A percentile compares a stretch with the other conserved stretches of the same genome.
phyloP scores from a whole-genome alignment of 2,888 invertebrate species.

The Petrolisthes manimaculis region DNA sequence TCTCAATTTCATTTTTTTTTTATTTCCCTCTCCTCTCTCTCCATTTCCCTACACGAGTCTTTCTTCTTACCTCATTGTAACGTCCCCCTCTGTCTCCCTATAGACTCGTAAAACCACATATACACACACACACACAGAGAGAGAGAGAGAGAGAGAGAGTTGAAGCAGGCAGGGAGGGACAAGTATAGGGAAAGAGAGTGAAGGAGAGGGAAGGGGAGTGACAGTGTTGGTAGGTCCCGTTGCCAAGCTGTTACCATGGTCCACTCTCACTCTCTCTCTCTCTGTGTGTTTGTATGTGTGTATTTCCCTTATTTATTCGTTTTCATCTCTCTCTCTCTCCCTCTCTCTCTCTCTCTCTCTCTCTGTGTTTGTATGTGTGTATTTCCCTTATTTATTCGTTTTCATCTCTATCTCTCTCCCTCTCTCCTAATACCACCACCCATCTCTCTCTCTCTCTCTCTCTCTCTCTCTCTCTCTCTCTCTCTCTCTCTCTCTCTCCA shows the following conservation, averaged over 20 bases:
- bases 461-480: too few relatives aligned
- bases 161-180: too few relatives aligned
- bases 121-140: too few relatives aligned
- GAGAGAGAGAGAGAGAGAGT: too few relatives aligned
- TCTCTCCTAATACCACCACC: not conserved
- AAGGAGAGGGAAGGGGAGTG: too few relatives aligned
- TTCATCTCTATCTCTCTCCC: not conserved
- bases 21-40: not conserved
- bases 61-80: not conserved
- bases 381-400: too few relatives aligned
- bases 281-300: not conserved
- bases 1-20: not conserved
- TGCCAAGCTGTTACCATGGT: too few relatives aligned
- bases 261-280: conserved; percentile 6
- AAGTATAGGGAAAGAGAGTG: too few relatives aligned
- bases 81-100: not conserved
- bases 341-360: conserved; percentile 18
- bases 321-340: not conserved
- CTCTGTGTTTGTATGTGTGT: too few relatives aligned
- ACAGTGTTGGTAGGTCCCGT: too few relatives aligned
- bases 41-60: not conserved
- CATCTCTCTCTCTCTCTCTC: too few relatives aligned
- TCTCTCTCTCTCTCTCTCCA: too few relatives aligned
- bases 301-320: not conserved
- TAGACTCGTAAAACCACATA: not conserved